These are phyloP conservation scores for Ceyx erithaca DNA, from an alignment of 2,797 vertebrate genomes.

Conservation along the genomic window DNA sequence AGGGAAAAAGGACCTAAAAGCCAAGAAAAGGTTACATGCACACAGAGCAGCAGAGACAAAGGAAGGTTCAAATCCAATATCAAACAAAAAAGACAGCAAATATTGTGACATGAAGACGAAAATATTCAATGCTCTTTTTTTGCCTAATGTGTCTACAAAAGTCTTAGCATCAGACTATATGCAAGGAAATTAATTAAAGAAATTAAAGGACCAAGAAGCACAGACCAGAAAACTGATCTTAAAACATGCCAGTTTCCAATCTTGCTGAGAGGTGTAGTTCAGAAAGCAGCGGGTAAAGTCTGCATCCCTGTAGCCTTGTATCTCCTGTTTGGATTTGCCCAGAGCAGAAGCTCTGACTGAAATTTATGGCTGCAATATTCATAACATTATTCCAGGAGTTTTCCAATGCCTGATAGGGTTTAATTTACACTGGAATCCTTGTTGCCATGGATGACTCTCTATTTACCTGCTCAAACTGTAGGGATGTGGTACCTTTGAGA, in stretches of 20 bases:
- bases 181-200: neutral
- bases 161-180: neutral
- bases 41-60: neutral
- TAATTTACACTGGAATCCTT: constrained; percentile 18
- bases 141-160: neutral
- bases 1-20: neutral
- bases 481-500: neutral
- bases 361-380: constrained; percentile 29
- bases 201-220: neutral
- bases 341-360: neutral
- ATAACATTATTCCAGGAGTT: neutral
- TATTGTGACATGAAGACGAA: neutral
- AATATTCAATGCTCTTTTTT: neutral
- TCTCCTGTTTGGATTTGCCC: constrained; percentile 1
- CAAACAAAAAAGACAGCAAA: neutral
- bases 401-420: neutral
- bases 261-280: neutral
- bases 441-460: neutral
- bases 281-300: neutral
- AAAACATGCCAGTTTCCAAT: neutral
- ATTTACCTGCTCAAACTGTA: neutral
- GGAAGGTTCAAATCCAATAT: neutral
- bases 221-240: neutral
- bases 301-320: neutral
- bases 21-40: neutral